Base-by-base conservation (phyloP, 2,113 vertebrate species). In the Geothlypis trichas region DNA sequence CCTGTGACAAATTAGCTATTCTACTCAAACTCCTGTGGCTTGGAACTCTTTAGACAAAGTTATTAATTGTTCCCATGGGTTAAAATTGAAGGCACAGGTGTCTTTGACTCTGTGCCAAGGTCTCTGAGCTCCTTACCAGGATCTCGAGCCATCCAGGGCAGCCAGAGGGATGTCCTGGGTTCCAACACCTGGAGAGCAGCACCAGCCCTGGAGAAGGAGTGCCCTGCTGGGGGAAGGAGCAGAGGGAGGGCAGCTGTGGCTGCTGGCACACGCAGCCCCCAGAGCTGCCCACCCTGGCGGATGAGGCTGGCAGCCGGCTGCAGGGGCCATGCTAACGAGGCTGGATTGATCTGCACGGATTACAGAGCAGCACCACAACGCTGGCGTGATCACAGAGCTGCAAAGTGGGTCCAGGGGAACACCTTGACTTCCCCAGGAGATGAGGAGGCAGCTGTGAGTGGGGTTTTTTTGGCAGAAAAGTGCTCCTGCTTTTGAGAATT, bases 401-500 rank as follows among this genome's bases (percentile, higher is more conserved):
- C 10, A 20, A 87, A 95, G 92, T 49, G 31, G 87, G 79, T 93
- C 94, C 95, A 85, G 88, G 94, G 93, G 92, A 96, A 77, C 92
- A 95, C 94, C 95, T 95, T 95, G 87, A 88, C 78, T 94, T 93
- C 47, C 91, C 80, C 82, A 75, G 96, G 93, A 77, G 93, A 88
- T 33, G 80, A 67, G 90, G 68, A 96, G 39, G 90, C 93, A 96
- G 94, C 90, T 96, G 96, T 6, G 31, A 66, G 61, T 4, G 51
- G 37, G 35, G 37, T 11, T 17, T 37, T 76, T 73, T 66, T 96
- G 95, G 96, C 88, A 95, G 91, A 20, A 7, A 59, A 49, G 17
- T 1, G 33, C 31, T 84, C 54, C 85, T 87, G 62, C 39, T 78
- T 61, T 41, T 7, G 68, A 23, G 83, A 39, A 20, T 68, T 33